Base-by-base conservation (phyloP, 2,888 invertebrate species). In the Oligia latruncula region DNA sequence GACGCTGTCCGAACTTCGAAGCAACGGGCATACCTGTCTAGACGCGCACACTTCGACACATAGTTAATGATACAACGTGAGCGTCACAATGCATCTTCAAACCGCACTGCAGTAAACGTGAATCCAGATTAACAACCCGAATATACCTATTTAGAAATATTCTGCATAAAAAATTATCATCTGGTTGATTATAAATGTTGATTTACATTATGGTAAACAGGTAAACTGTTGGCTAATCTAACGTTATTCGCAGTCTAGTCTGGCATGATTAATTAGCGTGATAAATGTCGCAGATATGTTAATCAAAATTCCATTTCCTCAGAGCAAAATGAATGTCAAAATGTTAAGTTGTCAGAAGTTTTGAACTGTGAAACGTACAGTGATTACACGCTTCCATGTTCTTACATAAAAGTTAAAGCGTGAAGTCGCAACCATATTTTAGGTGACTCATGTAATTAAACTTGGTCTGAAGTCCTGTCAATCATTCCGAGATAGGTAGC, bases 1-100 rank as follows among this genome's bases (percentile, higher is more conserved):
- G 88, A 83, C 87, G 88, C 71, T 82, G 85, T 64, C 80, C 81
- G 74, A 88, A 87, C 90, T 70, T 79, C 81, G 72, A 87, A 86
- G 90, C 90, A 91, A 90, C 87, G 87, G 89, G 85, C 87, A 89
- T 89, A 90, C 90, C 90, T 89, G 91, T 91, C 92, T 91, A 89
- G 92, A 62, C 89, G 87, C 65, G 75, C 77, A 80, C 81, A 81
- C 87, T 85, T 82, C 81, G 81, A 83, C 86, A 89, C 90, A 87
- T 84, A 87, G 89, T 86, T 90, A 88, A 88, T 90, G 88, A 90
- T 85, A 90, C 90, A 90, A 90, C 88, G 86, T 88, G 82, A 82
- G 77, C 85, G 88, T 87, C 88, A 89, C 89, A 91, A 89, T 90
- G 90, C 90, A 91, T 85, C 85, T 87, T 79, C 81, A 60, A 78